Conservation (phyloP, 2,797 vertebrate genomes). For the Carduelis carduelis region DNA sequence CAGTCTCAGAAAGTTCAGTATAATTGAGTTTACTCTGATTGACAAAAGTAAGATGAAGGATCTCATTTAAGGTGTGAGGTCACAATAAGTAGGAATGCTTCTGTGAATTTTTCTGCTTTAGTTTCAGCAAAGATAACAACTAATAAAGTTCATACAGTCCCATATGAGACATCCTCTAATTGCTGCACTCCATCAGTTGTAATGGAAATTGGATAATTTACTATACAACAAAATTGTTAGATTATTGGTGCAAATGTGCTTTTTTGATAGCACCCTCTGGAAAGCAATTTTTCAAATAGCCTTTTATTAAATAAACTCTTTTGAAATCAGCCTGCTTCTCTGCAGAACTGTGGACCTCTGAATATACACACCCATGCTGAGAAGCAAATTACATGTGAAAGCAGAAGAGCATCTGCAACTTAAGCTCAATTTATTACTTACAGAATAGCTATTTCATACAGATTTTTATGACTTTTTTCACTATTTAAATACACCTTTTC, state of each 20-base stretch:
- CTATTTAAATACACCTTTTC: not conserved
- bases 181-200: not conserved
- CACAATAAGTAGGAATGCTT: not conserved
- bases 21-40: not conserved
- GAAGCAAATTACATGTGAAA: constrained; percentile 20
- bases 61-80: not conserved
- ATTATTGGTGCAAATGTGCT: not conserved
- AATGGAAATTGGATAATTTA: not conserved
- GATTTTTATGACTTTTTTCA: not conserved
- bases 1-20: not conserved
- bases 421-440: constrained; percentile 17
- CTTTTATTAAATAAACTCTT: constrained; percentile 43
- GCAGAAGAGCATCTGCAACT: constrained; percentile 15
- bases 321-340: constrained; percentile 12
- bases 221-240: not conserved
- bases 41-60: not conserved
- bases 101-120: not conserved
- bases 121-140: not conserved
- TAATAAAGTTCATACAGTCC: not conserved
- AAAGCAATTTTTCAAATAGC: constrained; percentile 37
- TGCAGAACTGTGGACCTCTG: not conserved
- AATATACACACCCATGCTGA: not conserved
- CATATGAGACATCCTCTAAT: not conserved
- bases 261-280: constrained; percentile 1
- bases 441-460: not conserved